A percentile compares a stretch with the other conserved stretches of the same genome.
These are phyloP conservation scores for Dendroctonus ponderosae DNA, from an alignment of 1,140 invertebrate species.

Conservation along the genomic window DNA sequence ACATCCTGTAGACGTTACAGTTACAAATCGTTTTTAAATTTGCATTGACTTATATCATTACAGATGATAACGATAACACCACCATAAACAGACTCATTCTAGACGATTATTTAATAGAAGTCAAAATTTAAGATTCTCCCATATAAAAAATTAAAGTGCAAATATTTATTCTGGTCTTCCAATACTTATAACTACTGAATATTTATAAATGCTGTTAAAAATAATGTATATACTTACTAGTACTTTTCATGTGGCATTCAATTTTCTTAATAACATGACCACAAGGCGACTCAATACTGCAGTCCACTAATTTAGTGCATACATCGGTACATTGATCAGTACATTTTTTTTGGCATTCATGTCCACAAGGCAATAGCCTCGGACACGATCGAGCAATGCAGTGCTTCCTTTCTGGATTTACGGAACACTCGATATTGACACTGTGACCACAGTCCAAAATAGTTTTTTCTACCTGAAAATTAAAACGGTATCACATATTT, in stretches of 20 bases:
- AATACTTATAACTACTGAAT: too few relatives aligned
- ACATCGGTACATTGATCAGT: slow-evolving; percentile 45
- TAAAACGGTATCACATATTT: background rate
- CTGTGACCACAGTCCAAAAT: slow-evolving; percentile 52
- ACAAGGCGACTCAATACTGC: slow-evolving; percentile 47
- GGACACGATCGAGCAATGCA: slow-evolving; percentile 49
- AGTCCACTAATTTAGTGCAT: slow-evolving; percentile 44
- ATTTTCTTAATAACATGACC: slow-evolving; percentile 51
- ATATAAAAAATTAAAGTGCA: too few relatives aligned
- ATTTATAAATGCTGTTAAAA: too few relatives aligned
- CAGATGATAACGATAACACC: too few relatives aligned
- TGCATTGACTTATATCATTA: too few relatives aligned
- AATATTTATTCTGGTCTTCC: too few relatives aligned
- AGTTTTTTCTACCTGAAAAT: slow-evolving; percentile 52
- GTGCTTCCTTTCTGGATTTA: slow-evolving; percentile 35
- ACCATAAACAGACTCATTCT: too few relatives aligned
- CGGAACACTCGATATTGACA: slow-evolving; percentile 47
- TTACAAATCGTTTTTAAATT: too few relatives aligned
- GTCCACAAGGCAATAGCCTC: slow-evolving; percentile 51
- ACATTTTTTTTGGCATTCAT: slow-evolving; percentile 51
- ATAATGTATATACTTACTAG: slow-evolving; percentile 11
- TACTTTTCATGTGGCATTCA: slow-evolving; percentile 5
- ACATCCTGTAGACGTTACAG: too few relatives aligned
- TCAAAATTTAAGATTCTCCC: too few relatives aligned
- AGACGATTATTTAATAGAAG: too few relatives aligned